phyloP scores from a whole-genome alignment of 2,888 invertebrate genomes.

The Eretmocerus hayati region DNA sequence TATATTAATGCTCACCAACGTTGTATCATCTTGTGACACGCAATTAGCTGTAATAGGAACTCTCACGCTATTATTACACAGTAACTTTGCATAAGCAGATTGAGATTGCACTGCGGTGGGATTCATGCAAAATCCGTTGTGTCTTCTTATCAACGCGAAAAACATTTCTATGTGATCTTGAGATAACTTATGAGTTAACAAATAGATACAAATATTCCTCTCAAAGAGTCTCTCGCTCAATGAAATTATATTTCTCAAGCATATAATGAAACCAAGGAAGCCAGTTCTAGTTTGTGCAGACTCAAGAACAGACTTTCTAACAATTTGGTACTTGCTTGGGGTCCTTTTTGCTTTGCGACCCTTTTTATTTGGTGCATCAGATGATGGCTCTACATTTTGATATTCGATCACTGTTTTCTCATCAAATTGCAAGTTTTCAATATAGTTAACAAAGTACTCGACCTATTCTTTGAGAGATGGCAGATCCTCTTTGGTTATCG shows the following conservation, averaged over 20 bases:
- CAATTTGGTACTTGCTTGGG: not conserved
- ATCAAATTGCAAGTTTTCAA: conserved; percentile 12
- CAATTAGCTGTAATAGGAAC: conserved; percentile 15
- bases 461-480: conserved; percentile 1
- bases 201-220: conserved; percentile 7
- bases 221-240: conserved; percentile 8
- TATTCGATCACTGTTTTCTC: not conserved
- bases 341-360: not conserved
- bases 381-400: not conserved
- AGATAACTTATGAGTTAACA: conserved; percentile 16
- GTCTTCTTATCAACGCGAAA: conserved; percentile 12
- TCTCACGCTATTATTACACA: conserved; percentile 9
- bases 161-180: conserved; percentile 20
- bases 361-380: not conserved
- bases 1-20: conserved; percentile 1
- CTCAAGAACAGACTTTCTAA: conserved; percentile 6
- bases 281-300: conserved; percentile 1
- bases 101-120: conserved; percentile 14
- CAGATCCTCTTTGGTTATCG: not conserved
- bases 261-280: conserved; percentile 15
- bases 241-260: conserved; percentile 11
- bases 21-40: conserved; percentile 8
- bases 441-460: conserved; percentile 6
- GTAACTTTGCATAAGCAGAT: conserved; percentile 18
- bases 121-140: conserved; percentile 16